Evolutionary conservation across 2,888 invertebrate genomes (phyloP), one percentile per base, ranked within the genome.

Genomic region (Chamaedrilus cognettii): DNA sequence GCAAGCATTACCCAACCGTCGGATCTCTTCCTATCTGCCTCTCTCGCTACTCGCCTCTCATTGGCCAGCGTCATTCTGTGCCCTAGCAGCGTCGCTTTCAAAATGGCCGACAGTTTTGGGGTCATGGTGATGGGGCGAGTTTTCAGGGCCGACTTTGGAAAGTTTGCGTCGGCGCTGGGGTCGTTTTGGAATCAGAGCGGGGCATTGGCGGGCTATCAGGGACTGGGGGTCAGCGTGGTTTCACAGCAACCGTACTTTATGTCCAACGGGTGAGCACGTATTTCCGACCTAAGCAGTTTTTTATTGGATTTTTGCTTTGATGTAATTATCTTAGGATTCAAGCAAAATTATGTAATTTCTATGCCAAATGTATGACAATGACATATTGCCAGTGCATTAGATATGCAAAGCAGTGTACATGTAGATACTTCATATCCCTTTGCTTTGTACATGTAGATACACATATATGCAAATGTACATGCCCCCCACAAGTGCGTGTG

Each of bases 201-300:
- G 42, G 2, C 19, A 23, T 33, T 1, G n/a, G 30, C 11, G 33
- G 51, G 31, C 34, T 51, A 30, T 50, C n/a, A 49, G 31, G 31
- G 33, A 11, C 19, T 62, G 2, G 30, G 31, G n/a, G 52, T 51
- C n/a, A 51, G 30, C 15, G 62, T 62, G 1, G 51, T 62, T 23
- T 31, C 49, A 62, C 62, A 62, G 30, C 51, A 62, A 19, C 49
- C 23, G 32, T 62, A n/a, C 52, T 49, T 30, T 15, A 49, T 30
- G 31, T 51, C 52, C 23, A 33, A 51, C 31, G 51, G 52, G 62
- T 51, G 33, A 62, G 62, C 30, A 15, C 26, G 33, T 32, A 26
- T 32, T 31, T 58, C 42, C n/a, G n/a, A n/a, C n/a, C n/a, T n/a
- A n/a, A n/a, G n/a, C n/a, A n/a, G n/a, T n/a, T n/a, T n/a, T n/a